Evolutionary conservation across 2,888 invertebrate species (phyloP).

Genomic region (Timandra comae): DNA sequence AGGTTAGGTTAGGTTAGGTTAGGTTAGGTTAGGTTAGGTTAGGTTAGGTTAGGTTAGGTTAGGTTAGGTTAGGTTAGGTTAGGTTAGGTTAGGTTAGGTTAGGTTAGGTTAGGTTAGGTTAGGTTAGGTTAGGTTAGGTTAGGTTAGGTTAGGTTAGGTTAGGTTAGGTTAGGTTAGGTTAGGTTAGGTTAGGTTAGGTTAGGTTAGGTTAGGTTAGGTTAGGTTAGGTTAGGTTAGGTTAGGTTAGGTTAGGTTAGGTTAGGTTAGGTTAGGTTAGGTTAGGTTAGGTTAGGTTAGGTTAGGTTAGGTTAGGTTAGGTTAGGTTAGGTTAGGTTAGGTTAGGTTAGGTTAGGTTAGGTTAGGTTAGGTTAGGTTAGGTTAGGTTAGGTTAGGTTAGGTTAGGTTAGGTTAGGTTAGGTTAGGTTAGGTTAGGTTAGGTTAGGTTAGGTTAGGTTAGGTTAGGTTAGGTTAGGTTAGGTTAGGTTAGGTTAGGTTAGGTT

Average conservation of each 20-base stretch:
- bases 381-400: not conserved
- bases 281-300: constrained; percentile 18
- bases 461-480: not conserved
- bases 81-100: not conserved
- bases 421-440: not conserved
- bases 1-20: not conserved
- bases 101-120: not conserved
- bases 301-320: constrained; percentile 19
- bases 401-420: not conserved
- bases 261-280: constrained; percentile 18
- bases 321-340: constrained; percentile 18
- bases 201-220: constrained; percentile 1
- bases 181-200: not conserved
- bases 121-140: not conserved
- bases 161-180: not conserved
- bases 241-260: constrained; percentile 9
- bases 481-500: not conserved
- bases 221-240: constrained; percentile 7
- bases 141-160: not conserved
- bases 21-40: not conserved
- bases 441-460: not conserved
- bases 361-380: not conserved
- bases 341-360: constrained; percentile 18
- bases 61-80: not conserved
- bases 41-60: not conserved